A percentile compares a stretch with the other conserved stretches of the same genome.
Conservation (phyloP, 2,888 invertebrate genomes). For the Rhyacophila evoluta region DNA sequence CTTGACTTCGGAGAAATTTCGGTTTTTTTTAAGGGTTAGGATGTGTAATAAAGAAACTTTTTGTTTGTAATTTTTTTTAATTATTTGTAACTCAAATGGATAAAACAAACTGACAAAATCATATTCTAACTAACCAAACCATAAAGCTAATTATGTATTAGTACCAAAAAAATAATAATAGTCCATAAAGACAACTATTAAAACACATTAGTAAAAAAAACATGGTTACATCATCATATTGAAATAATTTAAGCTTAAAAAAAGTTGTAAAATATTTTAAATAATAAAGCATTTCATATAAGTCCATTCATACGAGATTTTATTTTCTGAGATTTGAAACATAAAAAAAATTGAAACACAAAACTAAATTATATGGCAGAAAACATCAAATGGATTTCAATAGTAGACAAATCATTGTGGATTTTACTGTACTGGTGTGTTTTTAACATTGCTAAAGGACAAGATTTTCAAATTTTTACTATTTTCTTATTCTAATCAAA, state of each 20-base stretch:
- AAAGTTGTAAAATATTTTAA: not conserved
- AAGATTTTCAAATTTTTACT: too few relatives aligned
- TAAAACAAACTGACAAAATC: constrained; percentile 17
- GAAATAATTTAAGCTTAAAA: not conserved
- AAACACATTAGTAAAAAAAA: not conserved
- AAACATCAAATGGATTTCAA: not conserved
- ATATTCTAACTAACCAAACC: not conserved
- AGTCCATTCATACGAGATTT: not conserved
- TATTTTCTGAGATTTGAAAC: not conserved
- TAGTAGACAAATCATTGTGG: too few relatives aligned
- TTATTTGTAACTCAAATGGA: not conserved
- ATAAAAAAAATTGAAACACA: too few relatives aligned
- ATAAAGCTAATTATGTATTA: not conserved
- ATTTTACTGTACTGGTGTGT: too few relatives aligned
- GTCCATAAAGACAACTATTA: not conserved
- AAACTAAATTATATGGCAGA: not conserved
- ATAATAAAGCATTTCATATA: not conserved
- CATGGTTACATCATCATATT: not conserved
- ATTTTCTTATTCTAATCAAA: too few relatives aligned
- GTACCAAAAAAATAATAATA: not conserved
- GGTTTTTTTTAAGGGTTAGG: too few relatives aligned
- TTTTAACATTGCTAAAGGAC: too few relatives aligned
- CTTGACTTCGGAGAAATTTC: too few relatives aligned
- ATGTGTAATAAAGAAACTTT: not conserved
- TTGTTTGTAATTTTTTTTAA: not conserved